phyloP scores from a whole-genome alignment of 1,140 invertebrate species.

The Conus betulinus region DNA sequence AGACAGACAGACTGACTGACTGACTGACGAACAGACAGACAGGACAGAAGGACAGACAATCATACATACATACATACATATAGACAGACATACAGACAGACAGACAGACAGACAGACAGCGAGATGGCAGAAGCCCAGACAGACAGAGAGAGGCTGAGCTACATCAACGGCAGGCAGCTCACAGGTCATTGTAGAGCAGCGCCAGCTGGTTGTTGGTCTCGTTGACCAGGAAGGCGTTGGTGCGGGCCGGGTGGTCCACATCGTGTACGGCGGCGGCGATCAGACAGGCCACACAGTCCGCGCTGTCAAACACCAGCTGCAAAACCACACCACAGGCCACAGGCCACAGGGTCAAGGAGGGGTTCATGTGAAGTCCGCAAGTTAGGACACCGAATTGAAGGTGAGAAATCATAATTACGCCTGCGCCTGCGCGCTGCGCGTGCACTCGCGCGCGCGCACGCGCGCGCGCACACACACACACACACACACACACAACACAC shows the following conservation, averaged over 20 bases:
- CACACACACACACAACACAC: slow-evolving; percentile 19
- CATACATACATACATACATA: too few relatives aligned
- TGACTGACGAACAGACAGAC: too few relatives aligned
- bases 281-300: slow-evolving; percentile 86
- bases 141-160: background rate
- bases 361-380: too few relatives aligned
- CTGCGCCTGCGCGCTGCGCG: too few relatives aligned
- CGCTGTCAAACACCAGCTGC: slow-evolving; percentile 70
- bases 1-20: too few relatives aligned
- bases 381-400: too few relatives aligned
- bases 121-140: too few relatives aligned
- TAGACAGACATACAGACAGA: too few relatives aligned
- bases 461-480: background rate
- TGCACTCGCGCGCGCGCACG: too few relatives aligned
- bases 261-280: slow-evolving; percentile 84
- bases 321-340: background rate
- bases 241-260: slow-evolving; percentile 75
- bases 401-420: too few relatives aligned
- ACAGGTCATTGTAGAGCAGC: slow-evolving; percentile 78
- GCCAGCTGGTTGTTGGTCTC: slow-evolving; percentile 72
- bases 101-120: too few relatives aligned
- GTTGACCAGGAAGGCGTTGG: slow-evolving; percentile 78
- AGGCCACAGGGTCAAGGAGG: background rate
- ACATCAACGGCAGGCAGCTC: slow-evolving; percentile 38
- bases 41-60: too few relatives aligned